A percentile compares a stretch with the other conserved stretches of the same genome.
Evolutionary conservation across 2,113 vertebrate genomes (phyloP).

Genomic region (Lamprotornis superbus): DNA sequence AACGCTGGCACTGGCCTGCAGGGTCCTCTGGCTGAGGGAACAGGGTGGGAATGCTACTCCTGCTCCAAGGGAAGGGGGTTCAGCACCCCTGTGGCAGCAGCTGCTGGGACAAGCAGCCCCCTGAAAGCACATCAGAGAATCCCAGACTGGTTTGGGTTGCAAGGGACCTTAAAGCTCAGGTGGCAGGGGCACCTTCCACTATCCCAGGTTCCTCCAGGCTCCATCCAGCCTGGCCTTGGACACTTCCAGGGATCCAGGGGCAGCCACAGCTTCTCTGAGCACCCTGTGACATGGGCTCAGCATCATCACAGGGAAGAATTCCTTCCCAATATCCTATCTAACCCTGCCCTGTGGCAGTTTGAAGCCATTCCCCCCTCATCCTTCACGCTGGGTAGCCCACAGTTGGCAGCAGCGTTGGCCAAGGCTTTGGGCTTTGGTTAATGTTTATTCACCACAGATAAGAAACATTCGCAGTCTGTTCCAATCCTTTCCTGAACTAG

Average conservation of each 20-base stretch:
- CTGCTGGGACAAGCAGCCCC: not conserved
- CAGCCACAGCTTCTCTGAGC: not conserved
- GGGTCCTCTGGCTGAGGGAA: not conserved
- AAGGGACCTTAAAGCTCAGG: not conserved
- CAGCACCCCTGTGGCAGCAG: accelerated
- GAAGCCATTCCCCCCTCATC: accelerated
- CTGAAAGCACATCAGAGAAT: not conserved
- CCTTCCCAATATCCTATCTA: accelerated
- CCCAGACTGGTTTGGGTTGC: not conserved
- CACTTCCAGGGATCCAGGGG: not conserved
- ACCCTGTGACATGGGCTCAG: accelerated
- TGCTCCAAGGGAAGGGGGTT: not conserved
- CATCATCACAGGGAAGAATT: not conserved
- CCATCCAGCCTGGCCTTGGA: not conserved
- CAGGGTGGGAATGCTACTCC: not conserved
- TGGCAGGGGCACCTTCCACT: not conserved
- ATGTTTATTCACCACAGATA: not conserved
- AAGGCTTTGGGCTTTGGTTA: not conserved
- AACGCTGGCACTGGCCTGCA: accelerated
- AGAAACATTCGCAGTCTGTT: accelerated
- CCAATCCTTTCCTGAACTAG: not conserved
- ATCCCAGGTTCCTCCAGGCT: accelerated
- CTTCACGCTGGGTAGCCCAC: accelerated
- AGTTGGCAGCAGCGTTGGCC: accelerated
- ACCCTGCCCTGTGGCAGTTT: not conserved